Base-by-base conservation (phyloP, 1,140 invertebrate species). In the Drosophila sulfurigaster region DNA sequence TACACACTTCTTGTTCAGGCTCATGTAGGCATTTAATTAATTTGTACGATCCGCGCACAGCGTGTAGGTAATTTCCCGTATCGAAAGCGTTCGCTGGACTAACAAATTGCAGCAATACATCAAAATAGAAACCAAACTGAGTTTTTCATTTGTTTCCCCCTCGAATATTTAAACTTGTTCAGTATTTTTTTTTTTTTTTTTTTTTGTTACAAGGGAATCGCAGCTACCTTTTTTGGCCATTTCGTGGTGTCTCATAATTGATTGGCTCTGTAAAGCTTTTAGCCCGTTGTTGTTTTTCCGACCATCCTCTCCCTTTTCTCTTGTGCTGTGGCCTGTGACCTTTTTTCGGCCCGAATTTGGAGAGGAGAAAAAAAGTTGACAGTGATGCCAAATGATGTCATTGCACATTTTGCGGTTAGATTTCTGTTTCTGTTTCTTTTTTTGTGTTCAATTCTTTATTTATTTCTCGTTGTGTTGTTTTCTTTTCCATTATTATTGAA, bases 361-460 rank as follows among this genome's bases (percentile, higher is more conserved):
- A 38, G 25, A n/a, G 38, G 28, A 70, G 51, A 52, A 43, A 64
- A 64, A 66, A 68, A 45, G 80, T 87, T 86, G 83, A 88, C 82
- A 88, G 82, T 82, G 79, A 88, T 82, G 83, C 83, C 77, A 82
- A 86, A 79, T 86, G 82, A 87, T 86, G 83, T 86, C 82, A 86
- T 87, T 86, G 79, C 51, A 45, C 60, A 73, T 56, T 81, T 51
- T 74, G 65, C 43, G 60, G 73, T 71, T 75, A 64, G 59, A 75
- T 69, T 62, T 62, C 54, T 71, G 57, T 81, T 77, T 57, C 67
- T 58, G 49, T 46, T 80, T 38, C 35, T 62, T 54, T 66, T 35
- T 80, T 63, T 58, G 57, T 78, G 35, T 11, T 57, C 38, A 25
- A 35, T 41, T 38, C 45, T 66, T 75, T 82, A 20, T 68, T 15